phyloP scores from a whole-genome alignment of 2,888 invertebrate species.

The Subacronicta megacephala region DNA sequence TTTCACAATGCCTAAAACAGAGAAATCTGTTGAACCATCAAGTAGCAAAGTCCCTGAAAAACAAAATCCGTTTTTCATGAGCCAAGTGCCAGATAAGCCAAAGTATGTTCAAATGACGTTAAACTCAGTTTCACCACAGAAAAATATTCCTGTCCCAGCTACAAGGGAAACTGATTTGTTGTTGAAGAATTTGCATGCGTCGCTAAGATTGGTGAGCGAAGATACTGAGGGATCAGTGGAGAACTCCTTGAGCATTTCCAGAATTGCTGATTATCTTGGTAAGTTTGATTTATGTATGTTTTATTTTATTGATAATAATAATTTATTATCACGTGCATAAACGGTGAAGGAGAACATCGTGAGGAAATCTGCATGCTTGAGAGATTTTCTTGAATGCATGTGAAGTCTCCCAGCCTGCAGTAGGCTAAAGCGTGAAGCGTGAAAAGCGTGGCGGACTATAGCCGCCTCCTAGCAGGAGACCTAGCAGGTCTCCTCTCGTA shows the following conservation, averaged over 20 bases:
- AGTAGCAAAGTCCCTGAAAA: constrained; percentile 35
- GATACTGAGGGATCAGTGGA: constrained; percentile 76
- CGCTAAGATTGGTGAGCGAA: constrained; percentile 65
- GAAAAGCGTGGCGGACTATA: no score
- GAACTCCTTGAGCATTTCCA: constrained; percentile 81
- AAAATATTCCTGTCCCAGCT: constrained; percentile 43
- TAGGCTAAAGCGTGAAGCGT: no score
- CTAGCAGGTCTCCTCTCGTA: no score
- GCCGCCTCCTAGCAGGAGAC: no score
- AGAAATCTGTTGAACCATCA: constrained; percentile 31
- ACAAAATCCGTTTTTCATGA: constrained; percentile 49
- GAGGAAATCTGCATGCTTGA: no score
- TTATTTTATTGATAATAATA: no score
- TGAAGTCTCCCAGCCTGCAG: no score
- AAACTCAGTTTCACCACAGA: constrained; percentile 54
- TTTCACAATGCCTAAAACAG: constrained; percentile 33
- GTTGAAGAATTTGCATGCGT: constrained; percentile 70
- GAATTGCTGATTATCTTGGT: constrained; percentile 83
- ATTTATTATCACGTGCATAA: no score
- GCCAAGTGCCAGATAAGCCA: constrained; percentile 52
- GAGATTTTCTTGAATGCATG: no score
- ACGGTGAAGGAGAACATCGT: no score
- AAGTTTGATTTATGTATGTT: constrained; percentile 38
- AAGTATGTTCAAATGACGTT: constrained; percentile 53
- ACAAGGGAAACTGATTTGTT: constrained; percentile 70